phyloP scores from a whole-genome alignment of 2,888 invertebrate species.

The Pseudococcus viburni region DNA sequence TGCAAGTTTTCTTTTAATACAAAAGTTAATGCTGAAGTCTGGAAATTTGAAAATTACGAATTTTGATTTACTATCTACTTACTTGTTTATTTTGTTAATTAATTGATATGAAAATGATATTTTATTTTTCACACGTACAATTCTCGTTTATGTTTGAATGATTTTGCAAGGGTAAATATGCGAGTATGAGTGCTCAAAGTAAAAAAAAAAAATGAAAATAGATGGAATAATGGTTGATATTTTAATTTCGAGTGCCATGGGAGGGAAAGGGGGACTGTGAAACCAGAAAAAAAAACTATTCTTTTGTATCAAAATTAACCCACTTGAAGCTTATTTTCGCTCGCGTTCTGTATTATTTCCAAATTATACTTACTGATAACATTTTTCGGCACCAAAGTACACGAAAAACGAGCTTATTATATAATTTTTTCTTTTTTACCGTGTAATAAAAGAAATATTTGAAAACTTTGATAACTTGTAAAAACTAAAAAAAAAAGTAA shows the following conservation, averaged over 20 bases:
- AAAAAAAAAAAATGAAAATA: no score
- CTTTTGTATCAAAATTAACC: slow-evolving; percentile 7
- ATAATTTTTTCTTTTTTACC: slow-evolving; percentile 18
- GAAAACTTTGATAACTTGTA: slow-evolving; percentile 50
- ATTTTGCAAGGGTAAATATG: no score
- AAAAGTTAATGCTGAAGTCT: no score
- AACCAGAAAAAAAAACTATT: background rate
- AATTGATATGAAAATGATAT: no score
- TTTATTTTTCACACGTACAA: no score
- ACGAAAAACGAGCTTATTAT: background rate
- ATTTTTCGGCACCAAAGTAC: slow-evolving; percentile 1
- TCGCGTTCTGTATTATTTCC: background rate
- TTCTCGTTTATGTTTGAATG: no score
- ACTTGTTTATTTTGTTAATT: no score
- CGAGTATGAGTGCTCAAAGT: no score
- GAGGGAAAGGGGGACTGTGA: background rate
- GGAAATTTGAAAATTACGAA: no score
- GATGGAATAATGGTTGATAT: no score
- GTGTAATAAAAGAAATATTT: slow-evolving; percentile 45
- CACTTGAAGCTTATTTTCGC: slow-evolving; percentile 6
- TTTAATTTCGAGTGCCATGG: background rate
- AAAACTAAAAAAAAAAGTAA: slow-evolving; percentile 31
- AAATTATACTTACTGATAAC: slow-evolving; percentile 11
- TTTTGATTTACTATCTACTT: no score
- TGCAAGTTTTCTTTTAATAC: background rate